These are phyloP conservation scores for Chrysolina americana DNA, from an alignment of 2,888 invertebrate species.

Conservation along the genomic window DNA sequence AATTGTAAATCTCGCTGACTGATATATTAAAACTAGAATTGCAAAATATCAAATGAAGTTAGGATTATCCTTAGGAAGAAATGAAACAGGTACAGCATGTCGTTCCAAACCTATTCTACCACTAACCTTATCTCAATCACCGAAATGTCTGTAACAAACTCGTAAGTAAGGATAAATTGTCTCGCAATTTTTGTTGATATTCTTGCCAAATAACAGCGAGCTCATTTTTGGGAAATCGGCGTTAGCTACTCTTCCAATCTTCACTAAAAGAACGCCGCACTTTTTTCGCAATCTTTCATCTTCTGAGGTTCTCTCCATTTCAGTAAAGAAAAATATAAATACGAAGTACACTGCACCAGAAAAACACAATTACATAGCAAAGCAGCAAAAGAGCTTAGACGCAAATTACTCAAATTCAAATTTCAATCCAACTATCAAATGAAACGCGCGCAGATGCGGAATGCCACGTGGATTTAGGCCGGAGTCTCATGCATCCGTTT, in stretches of 20 bases:
- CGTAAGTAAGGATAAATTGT: background rate
- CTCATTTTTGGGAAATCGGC: background rate
- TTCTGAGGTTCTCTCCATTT: background rate
- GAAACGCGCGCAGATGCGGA: background rate
- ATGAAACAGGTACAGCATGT: background rate
- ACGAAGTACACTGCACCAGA: no score
- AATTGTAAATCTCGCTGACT: background rate
- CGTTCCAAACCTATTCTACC: constrained; percentile 3
- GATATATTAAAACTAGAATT: background rate
- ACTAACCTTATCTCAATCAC: constrained; percentile 7
- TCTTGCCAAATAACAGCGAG: constrained; percentile 9
- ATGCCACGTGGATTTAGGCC: no score
- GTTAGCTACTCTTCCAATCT: background rate
- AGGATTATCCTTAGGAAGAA: constrained; percentile 8
- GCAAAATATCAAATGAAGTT: constrained; percentile 1
- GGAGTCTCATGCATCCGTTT: no score
- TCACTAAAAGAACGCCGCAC: constrained; percentile 6
- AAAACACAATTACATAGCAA: no score
- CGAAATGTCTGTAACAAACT: constrained; percentile 11
- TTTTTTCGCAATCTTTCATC: constrained; percentile 5
- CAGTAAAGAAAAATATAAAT: background rate
- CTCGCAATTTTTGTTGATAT: constrained; percentile 9
- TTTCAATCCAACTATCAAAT: background rate
- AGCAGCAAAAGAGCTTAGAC: background rate
- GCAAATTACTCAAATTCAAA: background rate